phyloP scores from a whole-genome alignment of 2,113 vertebrate genomes.

The Platichthys stellatus region DNA sequence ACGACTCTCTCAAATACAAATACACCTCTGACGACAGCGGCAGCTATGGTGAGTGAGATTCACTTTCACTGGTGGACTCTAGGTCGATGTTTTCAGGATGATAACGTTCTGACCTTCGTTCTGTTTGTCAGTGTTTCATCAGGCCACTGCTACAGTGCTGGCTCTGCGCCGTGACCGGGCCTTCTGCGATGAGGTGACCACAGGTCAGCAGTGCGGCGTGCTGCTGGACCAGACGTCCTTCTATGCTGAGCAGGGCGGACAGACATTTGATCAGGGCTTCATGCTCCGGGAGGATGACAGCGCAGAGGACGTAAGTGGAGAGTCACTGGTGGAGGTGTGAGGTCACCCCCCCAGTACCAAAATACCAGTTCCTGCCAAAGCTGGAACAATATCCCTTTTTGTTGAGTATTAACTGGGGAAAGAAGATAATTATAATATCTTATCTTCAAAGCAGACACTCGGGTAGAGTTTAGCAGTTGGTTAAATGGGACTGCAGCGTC shows the following conservation, averaged over 20 bases:
- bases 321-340: too few relatives aligned
- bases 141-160: slow-evolving; percentile 85
- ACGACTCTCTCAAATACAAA: slow-evolving; percentile 90
- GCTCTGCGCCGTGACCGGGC: slow-evolving; percentile 91
- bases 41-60: slow-evolving; percentile 73
- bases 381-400: background rate
- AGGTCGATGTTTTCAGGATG: background rate
- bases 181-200: slow-evolving; percentile 90
- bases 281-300: slow-evolving; percentile 89
- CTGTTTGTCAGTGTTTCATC: slow-evolving; percentile 83
- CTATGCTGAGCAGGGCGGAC: slow-evolving; percentile 97
- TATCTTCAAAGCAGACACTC: background rate
- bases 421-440: background rate
- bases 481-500: background rate
- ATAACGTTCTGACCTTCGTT: background rate
- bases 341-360: background rate
- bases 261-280: slow-evolving; percentile 96
- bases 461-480: background rate
- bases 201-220: slow-evolving; percentile 94
- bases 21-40: slow-evolving; percentile 85
- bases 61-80: background rate
- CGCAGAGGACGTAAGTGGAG: slow-evolving; percentile 87
- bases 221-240: slow-evolving; percentile 93
- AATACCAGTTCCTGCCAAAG: background rate
- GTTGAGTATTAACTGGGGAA: slow-evolving; percentile 4